Conservation (phyloP, 92 coral and sea anemone genomes). For the Micromussa lordhowensis region DNA sequence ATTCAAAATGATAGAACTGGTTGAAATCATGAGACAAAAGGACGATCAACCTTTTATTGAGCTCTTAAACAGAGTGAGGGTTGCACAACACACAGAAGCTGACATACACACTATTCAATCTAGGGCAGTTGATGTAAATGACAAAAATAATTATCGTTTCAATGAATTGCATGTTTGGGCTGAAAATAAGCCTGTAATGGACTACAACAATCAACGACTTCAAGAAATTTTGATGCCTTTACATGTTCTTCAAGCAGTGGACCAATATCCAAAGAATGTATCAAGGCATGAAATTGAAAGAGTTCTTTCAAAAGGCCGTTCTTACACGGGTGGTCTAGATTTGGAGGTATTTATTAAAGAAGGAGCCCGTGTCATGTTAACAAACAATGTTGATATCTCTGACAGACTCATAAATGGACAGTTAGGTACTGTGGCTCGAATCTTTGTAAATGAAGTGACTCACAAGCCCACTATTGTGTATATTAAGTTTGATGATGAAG, state of each 20-base stretch:
- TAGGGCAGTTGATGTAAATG: conserved; percentile 26
- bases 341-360: conserved; percentile 64
- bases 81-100: conserved; percentile 71
- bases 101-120: conserved; percentile 62
- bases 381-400: conserved; percentile 65
- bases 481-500: conserved; percentile 76
- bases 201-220: conserved; percentile 50
- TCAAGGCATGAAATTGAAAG: conserved; percentile 67
- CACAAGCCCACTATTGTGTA: conserved; percentile 57
- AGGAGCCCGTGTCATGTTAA: conserved; percentile 70
- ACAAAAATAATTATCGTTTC: conserved; percentile 42
- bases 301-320: conserved; percentile 67
- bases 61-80: conserved; percentile 73
- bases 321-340: conserved; percentile 82
- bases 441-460: neutral
- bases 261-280: conserved; percentile 70
- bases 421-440: conserved; percentile 67
- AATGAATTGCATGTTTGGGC: conserved; percentile 66
- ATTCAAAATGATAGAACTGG: conserved; percentile 65
- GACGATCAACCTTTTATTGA: conserved; percentile 63
- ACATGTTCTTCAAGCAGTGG: conserved; percentile 60
- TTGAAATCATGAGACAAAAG: conserved; percentile 74
- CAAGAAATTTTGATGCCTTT: conserved; percentile 45
- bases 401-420: conserved; percentile 86
- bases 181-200: too few species aligned